Evolutionary conservation across 2,888 invertebrate species (phyloP).

Genomic region (Melanchra persicariae): DNA sequence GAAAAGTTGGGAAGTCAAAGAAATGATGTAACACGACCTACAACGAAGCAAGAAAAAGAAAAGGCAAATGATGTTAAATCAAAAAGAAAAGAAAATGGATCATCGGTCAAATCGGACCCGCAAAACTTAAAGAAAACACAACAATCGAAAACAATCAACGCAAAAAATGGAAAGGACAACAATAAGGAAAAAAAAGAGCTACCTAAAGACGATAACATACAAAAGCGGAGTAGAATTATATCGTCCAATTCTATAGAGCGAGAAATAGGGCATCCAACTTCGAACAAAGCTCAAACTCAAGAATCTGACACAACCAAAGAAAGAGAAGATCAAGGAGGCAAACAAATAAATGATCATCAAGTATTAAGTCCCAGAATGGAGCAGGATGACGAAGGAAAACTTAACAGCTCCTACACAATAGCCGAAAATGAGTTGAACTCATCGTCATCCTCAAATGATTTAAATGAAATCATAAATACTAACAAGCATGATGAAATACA

Average conservation of each 20-base stretch:
- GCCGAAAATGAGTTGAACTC: slow-evolving; percentile 62
- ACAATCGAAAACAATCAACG: slow-evolving; percentile 77
- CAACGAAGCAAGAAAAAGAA: slow-evolving; percentile 73
- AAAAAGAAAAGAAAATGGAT: slow-evolving; percentile 74
- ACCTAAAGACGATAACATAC: slow-evolving; percentile 55
- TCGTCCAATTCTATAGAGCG: slow-evolving; percentile 41
- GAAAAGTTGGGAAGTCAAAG: slow-evolving; percentile 77
- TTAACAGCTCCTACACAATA: slow-evolving; percentile 72
- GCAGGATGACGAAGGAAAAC: slow-evolving; percentile 63
- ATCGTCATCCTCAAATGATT: slow-evolving; percentile 56
- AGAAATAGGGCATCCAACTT: slow-evolving; percentile 43
- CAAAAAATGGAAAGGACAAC: slow-evolving; percentile 68
- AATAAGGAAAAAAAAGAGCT: slow-evolving; percentile 57
- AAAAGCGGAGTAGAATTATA: slow-evolving; percentile 38
- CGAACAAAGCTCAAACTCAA: slow-evolving; percentile 41
- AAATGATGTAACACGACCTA: slow-evolving; percentile 68
- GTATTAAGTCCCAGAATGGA: slow-evolving; percentile 26
- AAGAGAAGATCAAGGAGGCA: slow-evolving; percentile 33
- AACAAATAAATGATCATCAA: slow-evolving; percentile 15
- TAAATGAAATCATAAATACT: slow-evolving; percentile 46
- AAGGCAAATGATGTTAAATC: slow-evolving; percentile 72
- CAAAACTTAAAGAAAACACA: slow-evolving; percentile 72
- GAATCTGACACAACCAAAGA: slow-evolving; percentile 44
- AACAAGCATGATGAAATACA: slow-evolving; percentile 24
- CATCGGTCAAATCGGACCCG: slow-evolving; percentile 70